phyloP scores from a whole-genome alignment of 2,888 invertebrate genomes.

The Itoplectis maculator region DNA sequence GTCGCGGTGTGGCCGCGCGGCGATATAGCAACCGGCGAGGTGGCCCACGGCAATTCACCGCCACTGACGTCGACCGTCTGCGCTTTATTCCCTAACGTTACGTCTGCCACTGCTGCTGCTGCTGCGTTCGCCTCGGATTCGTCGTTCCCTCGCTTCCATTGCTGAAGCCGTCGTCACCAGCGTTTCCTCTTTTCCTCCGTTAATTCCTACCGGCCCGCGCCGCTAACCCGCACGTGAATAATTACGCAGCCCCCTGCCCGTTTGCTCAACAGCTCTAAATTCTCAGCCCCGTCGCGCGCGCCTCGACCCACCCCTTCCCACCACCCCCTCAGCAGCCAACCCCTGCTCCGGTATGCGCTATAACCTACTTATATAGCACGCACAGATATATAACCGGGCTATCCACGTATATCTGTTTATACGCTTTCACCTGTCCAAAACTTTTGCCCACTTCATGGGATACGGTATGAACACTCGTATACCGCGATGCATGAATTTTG shows the following conservation, averaged over 20 bases:
- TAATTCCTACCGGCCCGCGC: conserved; percentile 14
- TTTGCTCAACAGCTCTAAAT: conserved; percentile 30
- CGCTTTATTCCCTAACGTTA: conserved; percentile 29
- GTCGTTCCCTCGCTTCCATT: conserved; percentile 2
- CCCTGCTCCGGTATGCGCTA: conserved; percentile 1
- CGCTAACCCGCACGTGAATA: conserved; percentile 71
- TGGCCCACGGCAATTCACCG: conserved; percentile 36
- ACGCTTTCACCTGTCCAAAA: conserved; percentile 31
- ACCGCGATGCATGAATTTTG: conserved; percentile 1
- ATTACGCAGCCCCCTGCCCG: conserved; percentile 60
- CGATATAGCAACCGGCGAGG: conserved; percentile 5
- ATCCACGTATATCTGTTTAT: background rate
- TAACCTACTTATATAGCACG: conserved; percentile 31
- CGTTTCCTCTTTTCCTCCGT: conserved; percentile 9
- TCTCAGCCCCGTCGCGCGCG: conserved; percentile 44
- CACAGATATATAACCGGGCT: background rate
- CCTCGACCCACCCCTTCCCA: conserved; percentile 40
- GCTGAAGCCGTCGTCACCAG: background rate
- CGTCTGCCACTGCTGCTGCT: no score
- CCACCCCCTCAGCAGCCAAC: no score
- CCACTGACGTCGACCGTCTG: conserved; percentile 19
- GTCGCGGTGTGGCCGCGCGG: conserved; percentile 11
- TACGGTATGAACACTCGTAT: background rate
- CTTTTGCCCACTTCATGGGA: conserved; percentile 15
- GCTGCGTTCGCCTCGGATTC: conserved; percentile 36